Percentiles rank a stretch among this genome's conserved stretches.
Conservation (phyloP, 2,888 invertebrate genomes). For the Cantharis rufa region DNA sequence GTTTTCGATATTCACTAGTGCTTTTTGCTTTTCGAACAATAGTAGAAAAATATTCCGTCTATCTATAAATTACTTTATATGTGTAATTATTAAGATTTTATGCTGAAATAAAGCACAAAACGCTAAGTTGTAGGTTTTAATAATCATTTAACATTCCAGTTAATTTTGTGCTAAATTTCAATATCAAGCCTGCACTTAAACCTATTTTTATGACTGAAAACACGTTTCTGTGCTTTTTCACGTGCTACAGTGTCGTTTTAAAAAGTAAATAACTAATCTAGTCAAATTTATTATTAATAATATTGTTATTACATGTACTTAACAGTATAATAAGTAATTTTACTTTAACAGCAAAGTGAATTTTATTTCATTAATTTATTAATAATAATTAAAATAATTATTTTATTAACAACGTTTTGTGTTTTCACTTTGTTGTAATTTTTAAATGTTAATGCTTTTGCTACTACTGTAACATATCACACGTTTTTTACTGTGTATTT, state of each 20-base stretch:
- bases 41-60: no score
- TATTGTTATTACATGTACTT: neutral
- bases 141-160: neutral
- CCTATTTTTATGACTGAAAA: neutral
- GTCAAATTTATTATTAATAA: neutral
- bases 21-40: no score
- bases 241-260: neutral
- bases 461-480: conserved; percentile 21
- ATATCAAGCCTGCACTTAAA: neutral
- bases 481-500: conserved; percentile 3
- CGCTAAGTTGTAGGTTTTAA: neutral
- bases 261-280: neutral
- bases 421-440: conserved; percentile 6
- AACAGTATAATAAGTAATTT: neutral
- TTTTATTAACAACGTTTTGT: neutral
- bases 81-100: neutral
- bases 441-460: conserved; percentile 18
- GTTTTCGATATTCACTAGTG: no score
- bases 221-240: neutral
- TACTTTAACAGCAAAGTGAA: conserved; percentile 6
- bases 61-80: neutral
- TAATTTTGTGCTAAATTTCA: neutral
- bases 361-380: neutral
- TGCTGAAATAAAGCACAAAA: neutral
- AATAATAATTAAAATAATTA: no score